Evolutionary conservation across 2,797 vertebrate genomes (phyloP).

Genomic region (Thripadectes ignobilis): DNA sequence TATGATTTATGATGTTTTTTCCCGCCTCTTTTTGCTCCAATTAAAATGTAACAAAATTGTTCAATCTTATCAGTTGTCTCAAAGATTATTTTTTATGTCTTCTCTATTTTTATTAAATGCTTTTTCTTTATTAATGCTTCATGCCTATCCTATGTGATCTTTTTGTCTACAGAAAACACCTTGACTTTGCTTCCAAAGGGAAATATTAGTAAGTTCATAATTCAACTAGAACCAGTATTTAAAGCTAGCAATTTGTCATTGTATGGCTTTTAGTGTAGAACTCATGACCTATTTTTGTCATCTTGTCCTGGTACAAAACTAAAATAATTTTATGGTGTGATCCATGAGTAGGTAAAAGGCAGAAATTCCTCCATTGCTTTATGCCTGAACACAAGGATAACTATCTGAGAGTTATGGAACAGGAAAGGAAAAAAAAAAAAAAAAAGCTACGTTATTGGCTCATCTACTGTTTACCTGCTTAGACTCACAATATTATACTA

Average conservation of each 20-base stretch:
- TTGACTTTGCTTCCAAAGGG: neutral
- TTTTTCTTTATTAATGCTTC: neutral
- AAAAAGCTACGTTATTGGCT: neutral
- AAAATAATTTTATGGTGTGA: neutral
- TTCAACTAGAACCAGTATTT: neutral
- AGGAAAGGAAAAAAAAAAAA: accelerated
- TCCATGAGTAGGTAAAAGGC: neutral
- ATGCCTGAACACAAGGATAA: neutral
- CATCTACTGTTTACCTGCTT: neutral
- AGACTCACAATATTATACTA: neutral
- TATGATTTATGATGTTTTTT: neutral
- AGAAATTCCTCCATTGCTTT: neutral
- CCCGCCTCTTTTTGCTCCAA: neutral
- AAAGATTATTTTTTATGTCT: neutral
- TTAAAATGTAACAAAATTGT: neutral
- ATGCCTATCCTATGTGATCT: neutral
- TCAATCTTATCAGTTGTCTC: neutral
- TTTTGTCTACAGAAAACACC: neutral
- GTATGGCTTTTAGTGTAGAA: neutral
- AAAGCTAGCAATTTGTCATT: neutral
- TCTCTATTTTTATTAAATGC: neutral
- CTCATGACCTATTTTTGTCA: neutral
- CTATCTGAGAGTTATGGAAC: neutral
- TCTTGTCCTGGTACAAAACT: neutral
- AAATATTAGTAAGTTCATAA: neutral